phyloP scores from a whole-genome alignment of 2,797 vertebrate genomes.

The Okamejei kenojei region DNA sequence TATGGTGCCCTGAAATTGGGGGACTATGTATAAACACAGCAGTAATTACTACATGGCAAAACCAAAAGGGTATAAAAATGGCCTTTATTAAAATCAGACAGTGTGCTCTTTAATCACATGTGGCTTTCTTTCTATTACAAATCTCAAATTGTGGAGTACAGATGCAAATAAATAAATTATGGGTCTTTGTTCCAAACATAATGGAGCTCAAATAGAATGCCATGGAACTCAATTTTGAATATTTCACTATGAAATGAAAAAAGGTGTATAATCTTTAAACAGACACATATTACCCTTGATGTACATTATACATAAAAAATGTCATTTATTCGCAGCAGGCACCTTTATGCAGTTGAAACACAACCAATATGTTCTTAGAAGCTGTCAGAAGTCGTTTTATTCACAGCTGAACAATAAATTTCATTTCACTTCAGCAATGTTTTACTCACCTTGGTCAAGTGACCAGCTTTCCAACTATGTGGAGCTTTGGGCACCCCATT shows the following conservation, averaged over 20 bases:
- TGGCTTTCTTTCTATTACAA: too few relatives aligned
- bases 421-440: not conserved
- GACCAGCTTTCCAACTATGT: not conserved
- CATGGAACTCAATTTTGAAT: not conserved
- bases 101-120: too few relatives aligned
- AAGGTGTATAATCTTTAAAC: not conserved
- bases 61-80: too few relatives aligned
- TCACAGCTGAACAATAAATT: not conserved
- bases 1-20: too few relatives aligned
- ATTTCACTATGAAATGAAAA: not conserved
- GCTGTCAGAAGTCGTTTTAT: not conserved
- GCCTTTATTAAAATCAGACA: too few relatives aligned
- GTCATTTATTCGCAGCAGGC: not conserved
- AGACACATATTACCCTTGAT: not conserved
- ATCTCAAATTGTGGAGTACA: too few relatives aligned
- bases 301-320: not conserved
- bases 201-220: not conserved
- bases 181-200: too few relatives aligned
- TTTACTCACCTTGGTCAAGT: not conserved
- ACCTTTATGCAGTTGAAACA: not conserved
- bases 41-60: too few relatives aligned
- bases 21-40: too few relatives aligned
- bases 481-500: not conserved
- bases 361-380: not conserved
- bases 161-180: too few relatives aligned